phyloP scores from a whole-genome alignment of 2,797 vertebrate species.

The Bucorvus abyssinicus region DNA sequence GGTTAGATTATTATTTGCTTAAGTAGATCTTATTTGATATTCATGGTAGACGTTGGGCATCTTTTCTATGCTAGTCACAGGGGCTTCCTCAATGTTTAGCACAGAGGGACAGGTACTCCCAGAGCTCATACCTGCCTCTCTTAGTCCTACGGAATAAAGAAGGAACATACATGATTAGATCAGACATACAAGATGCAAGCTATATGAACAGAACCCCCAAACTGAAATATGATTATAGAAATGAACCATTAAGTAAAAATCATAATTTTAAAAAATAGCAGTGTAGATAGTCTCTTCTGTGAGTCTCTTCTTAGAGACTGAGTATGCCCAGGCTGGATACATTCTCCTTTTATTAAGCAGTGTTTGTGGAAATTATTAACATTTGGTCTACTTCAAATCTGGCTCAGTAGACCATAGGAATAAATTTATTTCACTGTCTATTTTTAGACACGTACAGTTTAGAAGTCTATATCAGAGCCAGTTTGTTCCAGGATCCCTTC shows the following conservation, averaged over 20 bases:
- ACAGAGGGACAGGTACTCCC: neutral
- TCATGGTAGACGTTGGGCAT: neutral
- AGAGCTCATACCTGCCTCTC: neutral
- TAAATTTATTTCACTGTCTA: neutral
- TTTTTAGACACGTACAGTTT: neutral
- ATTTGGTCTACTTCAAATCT: neutral
- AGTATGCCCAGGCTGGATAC: neutral
- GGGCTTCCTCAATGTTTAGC: rapidly evolving
- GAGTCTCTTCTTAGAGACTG: neutral
- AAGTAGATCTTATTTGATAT: neutral
- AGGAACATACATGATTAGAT: neutral
- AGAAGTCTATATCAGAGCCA: neutral
- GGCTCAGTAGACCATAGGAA: neutral
- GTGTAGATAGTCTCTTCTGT: neutral
- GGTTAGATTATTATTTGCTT: neutral
- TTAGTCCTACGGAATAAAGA: neutral
- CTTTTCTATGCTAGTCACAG: neutral
- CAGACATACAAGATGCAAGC: neutral
- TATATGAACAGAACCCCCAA: neutral
- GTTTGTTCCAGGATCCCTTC: neutral
- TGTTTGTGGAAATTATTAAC: neutral
- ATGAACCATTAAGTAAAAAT: neutral
- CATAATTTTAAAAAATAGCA: neutral
- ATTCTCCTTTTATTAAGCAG: neutral
- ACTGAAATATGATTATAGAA: neutral